Base-by-base conservation (phyloP, 1,140 invertebrate species). In the Drosophila grimshawi region DNA sequence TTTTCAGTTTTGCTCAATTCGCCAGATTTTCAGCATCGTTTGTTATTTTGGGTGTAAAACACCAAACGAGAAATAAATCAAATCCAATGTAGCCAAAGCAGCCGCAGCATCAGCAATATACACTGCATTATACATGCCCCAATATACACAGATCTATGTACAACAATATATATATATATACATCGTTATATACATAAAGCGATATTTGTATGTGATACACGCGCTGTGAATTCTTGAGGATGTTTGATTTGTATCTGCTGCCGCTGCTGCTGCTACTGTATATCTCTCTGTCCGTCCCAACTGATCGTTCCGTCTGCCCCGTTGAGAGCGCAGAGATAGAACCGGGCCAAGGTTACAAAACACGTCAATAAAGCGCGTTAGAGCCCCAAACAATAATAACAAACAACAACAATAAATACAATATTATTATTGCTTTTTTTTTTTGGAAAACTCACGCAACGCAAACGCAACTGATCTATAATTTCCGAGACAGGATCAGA, bases 341-440 rank as follows among this genome's bases (percentile, higher is more conserved):
- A 90, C 81, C 85, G 90, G 89, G 89, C 89, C 89, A 91, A 91
- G 89, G 89, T 91, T 91, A 81, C 69, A 83, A 91, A 89, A 89
- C 89, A 89, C 89, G 89, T 91, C 89, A 91, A 83, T 80, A 70
- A 88, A 90, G 79, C 85, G 78, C 80, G 83, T 88, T 89, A 88
- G 19, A 19, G 19, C 19, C 19, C 19, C 19, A 19, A 19, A 48
- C 59, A 69, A 59, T 56, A 78, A 41, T 45, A 55, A 48, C 30
- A 53, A 53, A 66, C 59, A 68, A 57, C 62, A 67, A 62, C 51
- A 62, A 77, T 33, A 43, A 63, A 66, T 19, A 71, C 61, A 65
- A 60, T 76, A 61, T 59, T 29, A 41, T 46, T 33, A 60, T 27
- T 46, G 51, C 33, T 32, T 37, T 62, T 74, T 37, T 62, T 74